These are phyloP conservation scores for Callosobruchus maculatus DNA, from an alignment of 2,888 invertebrate genomes.

Conservation along the genomic window DNA sequence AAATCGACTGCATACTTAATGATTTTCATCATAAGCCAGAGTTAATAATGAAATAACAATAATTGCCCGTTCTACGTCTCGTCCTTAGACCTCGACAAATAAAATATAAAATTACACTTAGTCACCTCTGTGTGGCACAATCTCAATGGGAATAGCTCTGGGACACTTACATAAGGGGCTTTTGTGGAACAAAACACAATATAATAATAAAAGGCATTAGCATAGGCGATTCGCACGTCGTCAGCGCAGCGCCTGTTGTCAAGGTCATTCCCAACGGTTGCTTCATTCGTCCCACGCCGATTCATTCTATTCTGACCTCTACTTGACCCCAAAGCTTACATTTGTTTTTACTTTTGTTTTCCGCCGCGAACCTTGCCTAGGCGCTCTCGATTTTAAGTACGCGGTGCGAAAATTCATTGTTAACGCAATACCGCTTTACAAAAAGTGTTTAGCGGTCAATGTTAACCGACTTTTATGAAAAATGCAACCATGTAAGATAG, in stretches of 20 bases:
- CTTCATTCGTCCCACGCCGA: constrained; percentile 36
- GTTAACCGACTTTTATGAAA: too few species aligned
- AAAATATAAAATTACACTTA: background rate
- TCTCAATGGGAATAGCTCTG: background rate
- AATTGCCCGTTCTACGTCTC: background rate
- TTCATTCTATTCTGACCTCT: constrained; percentile 25
- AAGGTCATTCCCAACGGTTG: constrained; percentile 40
- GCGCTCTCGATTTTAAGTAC: background rate
- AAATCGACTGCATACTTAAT: background rate
- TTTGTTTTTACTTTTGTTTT: background rate
- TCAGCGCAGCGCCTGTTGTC: constrained; percentile 35
- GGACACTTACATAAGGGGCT: background rate
- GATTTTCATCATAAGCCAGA: background rate
- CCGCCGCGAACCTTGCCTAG: background rate
- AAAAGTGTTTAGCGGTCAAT: background rate
- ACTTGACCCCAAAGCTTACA: constrained; percentile 32
- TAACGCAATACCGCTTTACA: background rate
- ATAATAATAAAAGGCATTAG: constrained; percentile 22
- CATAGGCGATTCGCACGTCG: constrained; percentile 38
- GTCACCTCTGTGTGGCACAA: background rate
- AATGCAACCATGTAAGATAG: too few species aligned
- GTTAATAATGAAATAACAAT: background rate
- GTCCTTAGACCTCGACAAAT: background rate
- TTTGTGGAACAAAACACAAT: background rate
- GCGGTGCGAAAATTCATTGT: background rate